Evolutionary conservation across 1,140 invertebrate species (phyloP).

Genomic region (Drosophila parabipectinata): DNA sequence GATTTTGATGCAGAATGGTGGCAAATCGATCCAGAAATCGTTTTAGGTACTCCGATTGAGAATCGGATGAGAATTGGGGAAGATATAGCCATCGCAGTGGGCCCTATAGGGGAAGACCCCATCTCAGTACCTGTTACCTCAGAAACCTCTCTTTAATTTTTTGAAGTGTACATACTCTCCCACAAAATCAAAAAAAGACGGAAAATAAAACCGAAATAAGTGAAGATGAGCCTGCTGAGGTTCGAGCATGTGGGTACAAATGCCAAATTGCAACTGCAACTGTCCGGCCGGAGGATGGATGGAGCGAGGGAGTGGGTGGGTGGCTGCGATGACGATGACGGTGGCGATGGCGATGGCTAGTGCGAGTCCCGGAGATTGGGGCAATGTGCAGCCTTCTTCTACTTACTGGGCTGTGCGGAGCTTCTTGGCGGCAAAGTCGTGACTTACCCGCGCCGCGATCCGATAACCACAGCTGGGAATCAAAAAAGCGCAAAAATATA

Average conservation of each 20-base stretch:
- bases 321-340: constrained; percentile 13
- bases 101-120: too few relatives aligned
- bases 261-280: constrained; percentile 52
- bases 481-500: constrained; percentile 1
- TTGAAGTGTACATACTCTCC: background rate
- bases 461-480: constrained; percentile 61
- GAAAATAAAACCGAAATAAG: background rate
- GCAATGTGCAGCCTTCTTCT: too few relatives aligned
- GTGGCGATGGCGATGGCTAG: constrained; percentile 10
- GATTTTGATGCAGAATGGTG: too few relatives aligned
- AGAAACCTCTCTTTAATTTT: background rate
- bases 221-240: constrained; percentile 15
- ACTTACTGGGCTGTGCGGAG: constrained; percentile 16
- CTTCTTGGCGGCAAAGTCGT: constrained; percentile 68
- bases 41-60: too few relatives aligned
- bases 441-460: constrained; percentile 73
- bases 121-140: too few relatives aligned
- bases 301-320: background rate
- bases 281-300: constrained; percentile 1
- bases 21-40: too few relatives aligned
- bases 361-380: background rate
- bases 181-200: background rate
- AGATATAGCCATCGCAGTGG: too few relatives aligned
- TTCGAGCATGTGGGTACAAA: constrained; percentile 19
- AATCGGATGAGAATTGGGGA: too few relatives aligned